Evolutionary conservation across 2,797 vertebrate species (phyloP).

Genomic region (Tolypeutes matacus): DNA sequence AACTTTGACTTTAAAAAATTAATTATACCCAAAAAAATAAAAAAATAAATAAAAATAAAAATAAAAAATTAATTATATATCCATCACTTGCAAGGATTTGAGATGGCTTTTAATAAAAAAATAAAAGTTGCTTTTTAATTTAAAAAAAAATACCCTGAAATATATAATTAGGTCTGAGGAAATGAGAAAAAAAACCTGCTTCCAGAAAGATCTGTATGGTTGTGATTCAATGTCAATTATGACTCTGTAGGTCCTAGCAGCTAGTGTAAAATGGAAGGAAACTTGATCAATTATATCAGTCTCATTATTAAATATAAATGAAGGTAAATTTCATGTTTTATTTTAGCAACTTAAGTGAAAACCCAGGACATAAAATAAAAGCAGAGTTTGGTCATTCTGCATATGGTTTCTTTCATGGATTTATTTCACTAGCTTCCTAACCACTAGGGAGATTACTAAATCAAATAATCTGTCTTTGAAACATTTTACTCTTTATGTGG

Average conservation of each 20-base stretch:
- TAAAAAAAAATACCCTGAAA: neutral
- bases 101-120: conserved; percentile 46
- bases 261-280: neutral
- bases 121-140: neutral
- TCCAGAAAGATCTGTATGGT: neutral
- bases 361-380: neutral
- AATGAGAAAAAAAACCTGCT: neutral
- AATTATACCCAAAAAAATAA: no score
- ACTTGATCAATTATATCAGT: neutral
- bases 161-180: neutral
- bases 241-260: neutral
- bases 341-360: conserved; percentile 32
- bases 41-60: no score
- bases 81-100: conserved; percentile 24
- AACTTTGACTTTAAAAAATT: conserved; percentile 24
- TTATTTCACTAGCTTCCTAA: neutral
- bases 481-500: neutral
- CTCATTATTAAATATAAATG: neutral
- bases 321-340: conserved; percentile 43
- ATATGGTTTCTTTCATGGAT: neutral
- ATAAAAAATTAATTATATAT: conserved; percentile 46
- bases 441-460: neutral
- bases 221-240: conserved; percentile 12
- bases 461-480: neutral
- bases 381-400: neutral